These are phyloP conservation scores for Artibeus lituratus DNA, from an alignment of 2,797 vertebrate genomes.

Conservation along the genomic window DNA sequence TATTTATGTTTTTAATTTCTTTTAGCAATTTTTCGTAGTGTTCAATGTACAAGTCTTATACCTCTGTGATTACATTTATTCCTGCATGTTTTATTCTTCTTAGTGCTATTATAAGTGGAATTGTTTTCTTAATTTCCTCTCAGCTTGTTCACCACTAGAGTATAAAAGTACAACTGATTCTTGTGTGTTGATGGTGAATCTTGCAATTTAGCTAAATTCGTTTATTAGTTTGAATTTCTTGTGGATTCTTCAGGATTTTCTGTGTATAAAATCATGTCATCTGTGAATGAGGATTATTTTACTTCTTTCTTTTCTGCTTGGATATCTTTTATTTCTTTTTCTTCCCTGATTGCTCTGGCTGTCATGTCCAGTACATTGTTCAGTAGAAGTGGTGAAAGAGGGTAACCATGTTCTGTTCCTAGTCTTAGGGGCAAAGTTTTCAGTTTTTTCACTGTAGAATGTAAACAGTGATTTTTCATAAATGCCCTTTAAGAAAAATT, in stretches of 20 bases:
- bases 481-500: background rate
- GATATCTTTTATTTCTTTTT: too few species aligned
- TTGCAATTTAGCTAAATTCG: background rate
- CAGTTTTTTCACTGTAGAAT: background rate
- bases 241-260: background rate
- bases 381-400: background rate
- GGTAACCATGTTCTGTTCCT: background rate
- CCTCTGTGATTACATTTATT: too few species aligned
- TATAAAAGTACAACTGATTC: background rate
- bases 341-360: too few species aligned
- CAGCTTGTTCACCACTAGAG: background rate
- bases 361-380: too few species aligned
- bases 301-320: too few species aligned
- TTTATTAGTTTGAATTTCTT: background rate
- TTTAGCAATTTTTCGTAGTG: too few species aligned
- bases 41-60: too few species aligned
- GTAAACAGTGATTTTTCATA: background rate
- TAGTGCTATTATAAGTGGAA: too few species aligned
- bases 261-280: background rate
- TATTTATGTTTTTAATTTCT: too few species aligned
- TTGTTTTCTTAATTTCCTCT: background rate
- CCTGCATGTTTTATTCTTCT: too few species aligned
- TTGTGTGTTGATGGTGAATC: background rate
- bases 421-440: background rate
- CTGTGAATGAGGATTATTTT: too few species aligned